A percentile compares a stretch with the other conserved stretches of the same genome.
phyloP scores from a whole-genome alignment of 2,113 vertebrate genomes.

The Sclerurus mexicanus region DNA sequence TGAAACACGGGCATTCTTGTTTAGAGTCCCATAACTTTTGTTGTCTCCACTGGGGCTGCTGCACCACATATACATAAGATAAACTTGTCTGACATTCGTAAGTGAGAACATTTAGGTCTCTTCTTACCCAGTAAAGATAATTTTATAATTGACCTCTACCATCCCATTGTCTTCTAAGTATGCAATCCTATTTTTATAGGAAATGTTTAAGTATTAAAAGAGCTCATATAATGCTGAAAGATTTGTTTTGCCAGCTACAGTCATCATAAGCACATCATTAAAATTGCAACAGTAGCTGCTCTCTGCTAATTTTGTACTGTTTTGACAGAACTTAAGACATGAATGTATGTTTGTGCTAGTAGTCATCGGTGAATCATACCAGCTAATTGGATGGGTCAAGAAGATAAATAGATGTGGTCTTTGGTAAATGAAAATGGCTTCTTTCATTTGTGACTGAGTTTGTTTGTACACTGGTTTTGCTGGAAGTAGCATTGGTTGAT shows the following conservation, averaged over 20 bases:
- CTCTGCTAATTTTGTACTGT: conserved; percentile 24
- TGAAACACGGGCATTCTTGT: background rate
- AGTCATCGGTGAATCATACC: conserved; percentile 30
- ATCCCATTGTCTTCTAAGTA: background rate
- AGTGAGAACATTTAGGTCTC: background rate
- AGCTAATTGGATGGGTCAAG: conserved; percentile 31
- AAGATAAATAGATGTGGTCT: conserved; percentile 20
- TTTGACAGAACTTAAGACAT: conserved; percentile 9
- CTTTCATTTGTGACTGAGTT: background rate
- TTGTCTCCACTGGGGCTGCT: background rate
- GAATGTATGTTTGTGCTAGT: conserved; percentile 29
- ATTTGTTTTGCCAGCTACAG: conserved; percentile 5
- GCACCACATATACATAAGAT: background rate
- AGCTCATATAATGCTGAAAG: background rate
- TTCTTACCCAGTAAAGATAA: background rate
- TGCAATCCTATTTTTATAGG: background rate
- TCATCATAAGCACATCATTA: background rate
- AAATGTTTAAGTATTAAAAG: background rate
- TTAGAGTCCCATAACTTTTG: background rate
- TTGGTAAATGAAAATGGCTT: conserved; percentile 15
- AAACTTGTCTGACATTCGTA: background rate
- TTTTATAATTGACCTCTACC: background rate
- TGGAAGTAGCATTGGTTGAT: conserved; percentile 5
- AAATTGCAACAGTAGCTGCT: conserved; percentile 7
- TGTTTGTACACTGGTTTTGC: background rate